Percentiles rank a stretch among this genome's conserved stretches.
Evolutionary conservation across 1,140 invertebrate species (phyloP).

Genomic region (Zaprionus ornatus): DNA sequence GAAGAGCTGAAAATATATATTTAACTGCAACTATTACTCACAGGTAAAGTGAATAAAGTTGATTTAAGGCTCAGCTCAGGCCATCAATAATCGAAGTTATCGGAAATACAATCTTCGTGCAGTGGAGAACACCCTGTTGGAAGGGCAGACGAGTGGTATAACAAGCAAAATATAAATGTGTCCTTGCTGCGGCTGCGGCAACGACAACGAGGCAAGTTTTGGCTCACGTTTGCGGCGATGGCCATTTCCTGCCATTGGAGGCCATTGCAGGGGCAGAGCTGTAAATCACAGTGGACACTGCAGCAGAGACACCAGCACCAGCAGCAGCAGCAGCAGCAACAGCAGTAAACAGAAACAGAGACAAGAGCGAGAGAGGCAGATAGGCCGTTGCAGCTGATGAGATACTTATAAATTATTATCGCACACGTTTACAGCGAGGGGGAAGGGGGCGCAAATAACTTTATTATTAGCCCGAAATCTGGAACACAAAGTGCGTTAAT

Average conservation of each 20-base stretch:
- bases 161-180: slow-evolving; percentile 71
- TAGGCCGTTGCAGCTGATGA: slow-evolving; percentile 19
- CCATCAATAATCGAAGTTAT: not conserved
- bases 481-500: slow-evolving; percentile 53
- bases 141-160: slow-evolving; percentile 7
- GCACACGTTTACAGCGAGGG: slow-evolving; percentile 1
- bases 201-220: slow-evolving; percentile 42
- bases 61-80: not conserved
- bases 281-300: slow-evolving; percentile 47
- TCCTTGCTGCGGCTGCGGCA: slow-evolving; percentile 69
- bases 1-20: not conserved
- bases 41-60: not conserved
- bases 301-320: slow-evolving; percentile 7
- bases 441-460: slow-evolving; percentile 40
- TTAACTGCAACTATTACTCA: not conserved
- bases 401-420: slow-evolving; percentile 74
- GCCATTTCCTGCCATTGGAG: slow-evolving; percentile 34
- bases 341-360: slow-evolving; percentile 11
- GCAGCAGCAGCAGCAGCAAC: slow-evolving; percentile 5
- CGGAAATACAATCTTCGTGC: not conserved
- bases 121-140: not conserved
- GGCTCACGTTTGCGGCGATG: slow-evolving; percentile 43
- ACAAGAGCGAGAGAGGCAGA: not conserved
- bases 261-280: slow-evolving; percentile 64
- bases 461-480: slow-evolving; percentile 57